Conservation (phyloP, 2,113 vertebrate genomes). For the Pseudolaguvia tuberculata region DNA sequence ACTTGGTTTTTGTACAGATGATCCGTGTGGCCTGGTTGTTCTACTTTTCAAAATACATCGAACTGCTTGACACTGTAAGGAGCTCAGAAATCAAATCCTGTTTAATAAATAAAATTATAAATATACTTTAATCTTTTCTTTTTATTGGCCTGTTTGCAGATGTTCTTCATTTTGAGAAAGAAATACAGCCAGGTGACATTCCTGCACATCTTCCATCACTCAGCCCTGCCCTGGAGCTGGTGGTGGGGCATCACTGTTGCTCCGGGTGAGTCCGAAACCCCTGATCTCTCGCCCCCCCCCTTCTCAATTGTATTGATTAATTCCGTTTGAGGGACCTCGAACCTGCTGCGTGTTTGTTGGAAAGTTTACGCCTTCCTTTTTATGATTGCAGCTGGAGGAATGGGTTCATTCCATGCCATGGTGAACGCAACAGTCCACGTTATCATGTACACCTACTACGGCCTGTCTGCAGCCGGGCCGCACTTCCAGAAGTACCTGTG, state of each 20-base stretch:
- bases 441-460: conserved; percentile 94
- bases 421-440: conserved; percentile 87
- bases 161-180: conserved; percentile 93
- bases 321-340: neutral
- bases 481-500: conserved; percentile 91
- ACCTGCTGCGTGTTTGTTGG: neutral
- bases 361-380: neutral
- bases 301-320: neutral
- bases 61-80: conserved; percentile 92
- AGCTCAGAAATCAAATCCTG: neutral
- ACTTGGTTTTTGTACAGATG: conserved; percentile 74
- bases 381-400: conserved; percentile 72
- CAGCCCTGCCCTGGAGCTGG: conserved; percentile 94
- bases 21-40: conserved; percentile 85
- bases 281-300: neutral
- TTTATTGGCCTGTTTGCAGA: conserved; percentile 59
- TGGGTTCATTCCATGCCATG: conserved; percentile 93
- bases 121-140: neutral
- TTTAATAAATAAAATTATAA: neutral
- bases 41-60: conserved; percentile 89
- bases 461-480: conserved; percentile 87
- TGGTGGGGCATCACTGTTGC: conserved; percentile 92
- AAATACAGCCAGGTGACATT: conserved; percentile 96
- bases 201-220: conserved; percentile 95
- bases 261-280: conserved; percentile 73